Percentiles rank a stretch among this genome's conserved stretches.
Evolutionary conservation across 1,140 invertebrate genomes (phyloP).

Genomic region (Bombyx mandarina): DNA sequence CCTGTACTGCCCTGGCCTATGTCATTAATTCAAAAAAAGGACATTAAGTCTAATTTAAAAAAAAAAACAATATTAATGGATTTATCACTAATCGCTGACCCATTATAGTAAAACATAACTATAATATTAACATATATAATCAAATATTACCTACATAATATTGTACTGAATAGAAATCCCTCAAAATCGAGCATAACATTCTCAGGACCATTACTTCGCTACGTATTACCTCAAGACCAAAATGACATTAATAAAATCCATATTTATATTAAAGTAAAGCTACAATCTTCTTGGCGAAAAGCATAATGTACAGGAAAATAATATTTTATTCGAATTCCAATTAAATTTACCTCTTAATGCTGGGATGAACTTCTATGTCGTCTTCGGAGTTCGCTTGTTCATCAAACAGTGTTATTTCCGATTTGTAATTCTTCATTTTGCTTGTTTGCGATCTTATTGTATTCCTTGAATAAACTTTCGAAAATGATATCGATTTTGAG

Average conservation of each 20-base stretch:
- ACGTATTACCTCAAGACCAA: too few species aligned
- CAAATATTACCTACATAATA: too few species aligned
- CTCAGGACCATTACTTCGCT: too few species aligned
- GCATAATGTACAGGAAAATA: neutral
- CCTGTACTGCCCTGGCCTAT: neutral
- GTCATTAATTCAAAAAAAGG: neutral
- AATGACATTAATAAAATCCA: too few species aligned
- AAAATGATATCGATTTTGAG: slow-evolving; percentile 32
- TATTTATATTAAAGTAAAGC: too few species aligned
- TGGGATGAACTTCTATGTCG: slow-evolving; percentile 31
- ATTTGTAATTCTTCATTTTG: slow-evolving; percentile 17
- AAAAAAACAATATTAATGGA: neutral
- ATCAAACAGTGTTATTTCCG: slow-evolving; percentile 15
- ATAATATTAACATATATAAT: neutral
- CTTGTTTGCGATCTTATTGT: slow-evolving; percentile 17
- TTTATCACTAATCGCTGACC: too few species aligned
- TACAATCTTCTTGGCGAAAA: too few species aligned
- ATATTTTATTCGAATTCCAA: neutral
- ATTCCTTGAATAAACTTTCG: slow-evolving; percentile 21
- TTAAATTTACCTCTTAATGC: neutral
- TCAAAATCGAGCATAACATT: too few species aligned
- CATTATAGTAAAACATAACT: neutral
- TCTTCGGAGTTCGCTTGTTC: slow-evolving; percentile 27
- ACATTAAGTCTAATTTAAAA: neutral
- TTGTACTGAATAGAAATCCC: too few species aligned